Evolutionary conservation across 2,888 invertebrate species (phyloP), one percentile per base, ranked within the genome.

Genomic region (Cybosia mesomella): DNA sequence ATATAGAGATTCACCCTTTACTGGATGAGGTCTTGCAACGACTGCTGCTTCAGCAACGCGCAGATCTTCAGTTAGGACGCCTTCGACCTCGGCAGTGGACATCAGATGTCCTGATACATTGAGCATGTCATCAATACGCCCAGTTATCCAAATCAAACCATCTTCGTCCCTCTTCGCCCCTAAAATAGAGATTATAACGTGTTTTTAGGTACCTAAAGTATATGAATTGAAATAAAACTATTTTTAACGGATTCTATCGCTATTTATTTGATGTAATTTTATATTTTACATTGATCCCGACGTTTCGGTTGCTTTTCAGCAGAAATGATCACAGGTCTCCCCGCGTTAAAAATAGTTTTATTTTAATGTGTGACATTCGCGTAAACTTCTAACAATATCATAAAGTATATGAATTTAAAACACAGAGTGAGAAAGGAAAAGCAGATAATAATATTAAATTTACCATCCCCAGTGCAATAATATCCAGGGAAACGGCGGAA

Each of bases 41-140:
- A 99, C 99, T 0, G 99, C 99, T 0, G 99, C 98, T 91, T 99
- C 99, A 0, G 99, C 85, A 0, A 99, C 98, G 15, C 95, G 95
- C 0, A 94, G 91, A 86, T 98, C 97, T 87, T 97, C 97, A 0
- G 97, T 96, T 21, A 98, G 95, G 28, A 98, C 97, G 18, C 97
- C 96, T 89, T 98, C 98, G 0, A 98, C 97, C 95, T 99, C 99
- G 0, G 99, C 98, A 0, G 99, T 99, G 72, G 99, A 99, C 97
- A 99, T 97, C 66, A 99, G 95, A 92, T 99, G 99, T 0, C 99
- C 99, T 2, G 99, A 99, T 11, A 99, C 99, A 91, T 99, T 99
- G 79, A 99, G 95, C 98, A 99, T 99, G 90, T 99, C 99, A 89
- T 99, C 99, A 54, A 99, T 98, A 70, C 99, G 97, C 0, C 99